Evolutionary conservation across 2,888 invertebrate species (phyloP).

Genomic region (Nomada lathburiana): DNA sequence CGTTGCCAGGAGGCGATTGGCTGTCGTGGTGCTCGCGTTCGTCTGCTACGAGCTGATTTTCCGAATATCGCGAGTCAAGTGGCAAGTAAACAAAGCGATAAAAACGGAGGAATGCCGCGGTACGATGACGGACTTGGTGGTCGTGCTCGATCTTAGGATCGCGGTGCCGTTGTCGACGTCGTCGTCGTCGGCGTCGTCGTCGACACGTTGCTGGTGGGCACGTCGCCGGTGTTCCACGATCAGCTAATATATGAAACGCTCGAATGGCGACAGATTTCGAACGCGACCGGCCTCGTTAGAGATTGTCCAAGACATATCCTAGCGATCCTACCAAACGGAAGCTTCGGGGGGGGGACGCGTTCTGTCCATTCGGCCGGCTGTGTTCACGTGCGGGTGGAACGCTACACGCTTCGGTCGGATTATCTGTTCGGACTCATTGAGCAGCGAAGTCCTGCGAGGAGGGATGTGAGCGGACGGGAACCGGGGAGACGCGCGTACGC

Average conservation of each 20-base stretch:
- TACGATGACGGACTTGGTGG: constrained; percentile 63
- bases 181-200: constrained; percentile 59
- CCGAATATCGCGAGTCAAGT: constrained; percentile 38
- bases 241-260: constrained; percentile 57
- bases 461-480: neutral
- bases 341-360: neutral
- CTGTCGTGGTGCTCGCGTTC: constrained; percentile 67
- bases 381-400: neutral
- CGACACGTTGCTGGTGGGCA: constrained; percentile 58
- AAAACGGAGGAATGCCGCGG: constrained; percentile 47
- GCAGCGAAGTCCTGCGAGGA: neutral
- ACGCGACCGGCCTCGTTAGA: constrained; percentile 8
- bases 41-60: constrained; percentile 50
- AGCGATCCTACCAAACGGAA: neutral
- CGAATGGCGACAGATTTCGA: constrained; percentile 39
- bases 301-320: constrained; percentile 20
- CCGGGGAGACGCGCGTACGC: neutral
- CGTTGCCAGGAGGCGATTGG: constrained; percentile 70
- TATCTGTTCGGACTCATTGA: neutral
- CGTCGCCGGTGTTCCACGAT: constrained; percentile 36
- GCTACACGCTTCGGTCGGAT: neutral
- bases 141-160: constrained; percentile 54
- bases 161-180: constrained; percentile 51
- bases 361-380: neutral
- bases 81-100: constrained; percentile 28